Evolutionary conservation across 2,888 invertebrate genomes (phyloP).

Genomic region (Polia nebulosa): DNA sequence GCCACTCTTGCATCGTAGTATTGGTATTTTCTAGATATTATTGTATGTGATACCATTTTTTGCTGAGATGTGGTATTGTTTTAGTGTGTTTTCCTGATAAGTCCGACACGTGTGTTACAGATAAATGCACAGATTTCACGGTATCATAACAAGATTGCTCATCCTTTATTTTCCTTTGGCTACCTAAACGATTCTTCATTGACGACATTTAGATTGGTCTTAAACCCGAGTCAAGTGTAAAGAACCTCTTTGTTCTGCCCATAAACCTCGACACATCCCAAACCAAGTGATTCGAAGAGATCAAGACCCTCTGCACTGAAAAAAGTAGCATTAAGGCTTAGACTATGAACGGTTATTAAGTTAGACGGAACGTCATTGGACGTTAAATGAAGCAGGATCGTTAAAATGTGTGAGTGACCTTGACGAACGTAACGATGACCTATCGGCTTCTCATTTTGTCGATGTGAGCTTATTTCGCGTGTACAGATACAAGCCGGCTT

Average conservation of each 20-base stretch:
- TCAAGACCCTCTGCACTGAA: neutral
- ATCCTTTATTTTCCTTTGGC: neutral
- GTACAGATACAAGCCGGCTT: too few relatives aligned
- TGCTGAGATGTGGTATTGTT: neutral
- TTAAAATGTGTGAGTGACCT: too few relatives aligned
- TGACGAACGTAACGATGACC: too few relatives aligned
- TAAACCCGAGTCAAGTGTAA: neutral
- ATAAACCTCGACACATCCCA: neutral
- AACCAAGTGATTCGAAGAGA: neutral
- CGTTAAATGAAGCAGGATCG: too few relatives aligned
- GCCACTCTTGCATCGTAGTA: neutral
- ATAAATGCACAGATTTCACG: slow-evolving; percentile 37
- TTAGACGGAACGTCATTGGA: too few relatives aligned
- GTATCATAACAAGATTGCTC: slow-evolving; percentile 20
- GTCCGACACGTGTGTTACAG: slow-evolving; percentile 27
- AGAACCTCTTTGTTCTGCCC: neutral
- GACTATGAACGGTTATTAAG: too few relatives aligned
- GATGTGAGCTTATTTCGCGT: too few relatives aligned
- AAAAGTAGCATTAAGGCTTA: too few relatives aligned
- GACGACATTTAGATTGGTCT: neutral
- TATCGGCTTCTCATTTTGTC: too few relatives aligned
- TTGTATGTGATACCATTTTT: slow-evolving; percentile 7
- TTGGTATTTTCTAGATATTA: slow-evolving; percentile 1
- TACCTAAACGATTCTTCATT: too few relatives aligned
- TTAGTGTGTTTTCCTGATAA: slow-evolving; percentile 34